A percentile compares a stretch with the other conserved stretches of the same genome.
These are phyloP conservation scores for Cepaea nemoralis DNA, from an alignment of 1,140 invertebrate species.

Conservation along the genomic window DNA sequence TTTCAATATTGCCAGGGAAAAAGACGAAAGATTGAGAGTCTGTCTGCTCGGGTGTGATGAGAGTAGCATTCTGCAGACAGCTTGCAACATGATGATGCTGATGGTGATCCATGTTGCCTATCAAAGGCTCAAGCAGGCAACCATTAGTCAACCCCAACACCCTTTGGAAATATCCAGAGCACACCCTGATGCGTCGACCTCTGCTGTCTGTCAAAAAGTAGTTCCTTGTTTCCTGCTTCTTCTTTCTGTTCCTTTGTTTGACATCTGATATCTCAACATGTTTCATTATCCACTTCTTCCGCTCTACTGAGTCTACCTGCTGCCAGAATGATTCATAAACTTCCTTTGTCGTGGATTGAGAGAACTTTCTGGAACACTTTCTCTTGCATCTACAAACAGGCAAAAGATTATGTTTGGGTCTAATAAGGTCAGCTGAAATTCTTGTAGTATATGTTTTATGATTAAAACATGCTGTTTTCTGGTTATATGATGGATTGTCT, in stretches of 20 bases:
- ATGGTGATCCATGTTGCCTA: neutral
- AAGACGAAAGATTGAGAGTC: too few species aligned
- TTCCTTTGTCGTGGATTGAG: neutral
- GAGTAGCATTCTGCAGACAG: too few species aligned
- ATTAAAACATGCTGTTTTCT: neutral
- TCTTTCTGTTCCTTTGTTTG: neutral
- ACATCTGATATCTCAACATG: neutral
- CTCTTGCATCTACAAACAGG: neutral
- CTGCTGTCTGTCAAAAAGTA: constrained; percentile 4
- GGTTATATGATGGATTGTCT: neutral
- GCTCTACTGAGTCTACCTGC: neutral
- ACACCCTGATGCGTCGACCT: neutral
- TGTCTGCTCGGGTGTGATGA: too few species aligned
- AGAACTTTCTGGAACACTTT: neutral
- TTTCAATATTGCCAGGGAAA: neutral
- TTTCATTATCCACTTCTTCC: constrained; percentile 3
- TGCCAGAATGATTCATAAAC: neutral
- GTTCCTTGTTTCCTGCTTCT: neutral
- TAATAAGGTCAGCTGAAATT: neutral
- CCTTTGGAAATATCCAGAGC: neutral
- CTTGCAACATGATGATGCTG: neutral
- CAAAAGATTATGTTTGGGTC: neutral
- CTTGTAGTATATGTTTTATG: neutral
- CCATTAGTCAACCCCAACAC: neutral
- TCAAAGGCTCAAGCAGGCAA: too few species aligned